Evolutionary conservation across 2,888 invertebrate species (phyloP).

Genomic region (Hypercompe scribonia): DNA sequence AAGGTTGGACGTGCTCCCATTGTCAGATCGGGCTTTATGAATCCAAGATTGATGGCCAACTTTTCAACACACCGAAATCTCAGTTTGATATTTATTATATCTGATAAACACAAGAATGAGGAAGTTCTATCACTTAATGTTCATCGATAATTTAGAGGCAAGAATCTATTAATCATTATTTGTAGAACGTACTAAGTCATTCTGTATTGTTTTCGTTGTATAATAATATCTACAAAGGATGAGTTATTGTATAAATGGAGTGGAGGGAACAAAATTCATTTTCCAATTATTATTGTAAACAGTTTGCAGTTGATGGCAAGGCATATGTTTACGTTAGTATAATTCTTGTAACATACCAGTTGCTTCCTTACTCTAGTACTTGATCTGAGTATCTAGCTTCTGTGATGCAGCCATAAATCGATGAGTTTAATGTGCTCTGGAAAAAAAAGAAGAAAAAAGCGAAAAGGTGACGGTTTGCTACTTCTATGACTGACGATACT

Average conservation of each 20-base stretch:
- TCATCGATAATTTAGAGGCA: slow-evolving; percentile 5
- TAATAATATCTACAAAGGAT: neutral
- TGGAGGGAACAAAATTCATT: neutral
- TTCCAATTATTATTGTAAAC: neutral
- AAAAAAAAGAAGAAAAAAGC: too few relatives aligned
- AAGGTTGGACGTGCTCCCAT: slow-evolving; percentile 15
- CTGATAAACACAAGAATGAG: slow-evolving; percentile 9
- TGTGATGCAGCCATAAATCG: too few relatives aligned
- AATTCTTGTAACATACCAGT: neutral
- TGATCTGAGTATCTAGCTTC: too few relatives aligned
- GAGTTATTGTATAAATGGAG: neutral
- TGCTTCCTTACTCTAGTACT: neutral
- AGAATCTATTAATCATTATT: slow-evolving; percentile 15
- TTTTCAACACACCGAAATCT: slow-evolving; percentile 26
- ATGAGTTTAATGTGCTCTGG: too few relatives aligned
- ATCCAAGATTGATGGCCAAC: slow-evolving; percentile 22
- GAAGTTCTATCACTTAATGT: slow-evolving; percentile 13
- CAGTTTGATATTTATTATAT: slow-evolving; percentile 17
- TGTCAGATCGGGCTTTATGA: slow-evolving; percentile 14
- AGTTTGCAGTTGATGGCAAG: too few relatives aligned
- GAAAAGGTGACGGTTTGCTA: neutral
- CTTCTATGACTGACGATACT: neutral
- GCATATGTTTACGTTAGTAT: neutral
- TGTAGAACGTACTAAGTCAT: neutral
- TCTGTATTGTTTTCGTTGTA: neutral